Conservation (phyloP, 2,888 invertebrate species). For the Tuta absoluta region DNA sequence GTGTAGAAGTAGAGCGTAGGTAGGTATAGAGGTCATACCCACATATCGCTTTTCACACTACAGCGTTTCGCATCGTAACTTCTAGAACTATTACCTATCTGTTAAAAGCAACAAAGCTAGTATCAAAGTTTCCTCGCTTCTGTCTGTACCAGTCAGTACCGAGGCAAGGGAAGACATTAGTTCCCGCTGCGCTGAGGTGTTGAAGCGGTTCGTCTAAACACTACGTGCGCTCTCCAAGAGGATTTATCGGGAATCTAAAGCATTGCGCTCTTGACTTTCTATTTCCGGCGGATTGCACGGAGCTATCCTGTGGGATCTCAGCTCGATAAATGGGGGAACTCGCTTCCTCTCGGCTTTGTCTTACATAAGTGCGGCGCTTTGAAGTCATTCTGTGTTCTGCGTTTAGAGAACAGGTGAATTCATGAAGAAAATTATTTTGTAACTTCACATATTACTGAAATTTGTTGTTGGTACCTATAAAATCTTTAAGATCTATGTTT, state of each 20-base stretch:
- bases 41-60: constrained; percentile 14
- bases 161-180: constrained; percentile 2
- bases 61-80: constrained; percentile 9
- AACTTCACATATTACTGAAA: too few relatives aligned
- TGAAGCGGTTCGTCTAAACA: constrained; percentile 35
- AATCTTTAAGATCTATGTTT: too few relatives aligned
- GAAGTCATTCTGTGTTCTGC: constrained; percentile 11
- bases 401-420: too few relatives aligned
- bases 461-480: too few relatives aligned
- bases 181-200: constrained; percentile 27
- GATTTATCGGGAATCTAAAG: constrained; percentile 60
- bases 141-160: constrained; percentile 1
- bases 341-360: constrained; percentile 60
- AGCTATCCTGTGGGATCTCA: constrained; percentile 62
- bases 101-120: constrained; percentile 23
- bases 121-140: constrained; percentile 22
- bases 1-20: not conserved
- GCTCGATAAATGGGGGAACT: constrained; percentile 66
- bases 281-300: constrained; percentile 64
- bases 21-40: not conserved
- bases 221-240: constrained; percentile 33
- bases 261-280: constrained; percentile 70
- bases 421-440: too few relatives aligned
- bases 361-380: constrained; percentile 30
- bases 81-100: constrained; percentile 20